Evolutionary conservation across 2,113 vertebrate genomes (phyloP).

Genomic region (Himantopus leucocephalus): DNA sequence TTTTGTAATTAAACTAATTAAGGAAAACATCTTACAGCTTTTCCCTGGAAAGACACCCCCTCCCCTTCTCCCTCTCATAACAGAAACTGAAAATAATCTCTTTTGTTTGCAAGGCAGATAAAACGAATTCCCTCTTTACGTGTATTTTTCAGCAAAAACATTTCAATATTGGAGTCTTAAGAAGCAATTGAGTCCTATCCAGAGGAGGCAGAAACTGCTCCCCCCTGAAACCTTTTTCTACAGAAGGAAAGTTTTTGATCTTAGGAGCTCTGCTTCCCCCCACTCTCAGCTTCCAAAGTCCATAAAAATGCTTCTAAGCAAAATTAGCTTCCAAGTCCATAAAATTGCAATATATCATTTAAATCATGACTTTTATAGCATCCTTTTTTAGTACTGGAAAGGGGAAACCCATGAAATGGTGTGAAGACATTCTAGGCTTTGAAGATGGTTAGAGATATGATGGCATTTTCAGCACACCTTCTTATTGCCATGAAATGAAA

Average conservation of each 20-base stretch:
- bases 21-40: constrained; percentile 61
- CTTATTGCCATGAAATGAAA: constrained; percentile 64
- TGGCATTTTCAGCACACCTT: constrained; percentile 49
- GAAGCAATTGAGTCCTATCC: constrained; percentile 19
- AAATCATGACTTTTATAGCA: constrained; percentile 74
- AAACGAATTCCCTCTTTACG: constrained; percentile 10
- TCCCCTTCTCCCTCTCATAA: background rate
- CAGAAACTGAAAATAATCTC: constrained; percentile 55
- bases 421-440: constrained; percentile 74
- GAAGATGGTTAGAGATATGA: constrained; percentile 69
- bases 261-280: constrained; percentile 61
- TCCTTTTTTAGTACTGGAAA: constrained; percentile 64
- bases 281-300: constrained; percentile 63
- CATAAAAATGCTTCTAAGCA: constrained; percentile 78
- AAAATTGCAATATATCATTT: constrained; percentile 77
- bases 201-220: background rate
- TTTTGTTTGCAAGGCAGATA: constrained; percentile 46
- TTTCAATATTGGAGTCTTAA: constrained; percentile 39
- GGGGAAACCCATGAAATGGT: constrained; percentile 72
- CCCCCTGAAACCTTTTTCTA: constrained; percentile 17
- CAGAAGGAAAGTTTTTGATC: constrained; percentile 71
- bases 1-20: constrained; percentile 75
- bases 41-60: constrained; percentile 3
- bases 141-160: constrained; percentile 28
- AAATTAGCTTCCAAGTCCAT: constrained; percentile 77